These are phyloP conservation scores for Cephus pulcher DNA, from an alignment of 2,888 invertebrate species.

Conservation along the genomic window DNA sequence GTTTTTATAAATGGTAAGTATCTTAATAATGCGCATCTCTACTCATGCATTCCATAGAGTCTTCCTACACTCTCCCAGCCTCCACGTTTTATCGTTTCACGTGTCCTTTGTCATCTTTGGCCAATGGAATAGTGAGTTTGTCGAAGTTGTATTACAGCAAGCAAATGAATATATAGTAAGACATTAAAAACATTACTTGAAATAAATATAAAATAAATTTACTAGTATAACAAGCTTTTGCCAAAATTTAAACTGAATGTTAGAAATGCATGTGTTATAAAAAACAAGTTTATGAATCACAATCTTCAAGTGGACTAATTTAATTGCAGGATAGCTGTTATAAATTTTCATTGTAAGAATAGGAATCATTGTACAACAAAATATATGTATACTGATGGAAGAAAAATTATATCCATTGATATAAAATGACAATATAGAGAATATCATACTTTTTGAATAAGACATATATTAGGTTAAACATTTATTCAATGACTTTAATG, in stretches of 20 bases:
- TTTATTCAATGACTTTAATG: neutral
- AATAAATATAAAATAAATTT: neutral
- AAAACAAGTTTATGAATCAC: neutral
- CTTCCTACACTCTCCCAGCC: neutral
- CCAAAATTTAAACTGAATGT: neutral
- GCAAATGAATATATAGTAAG: neutral
- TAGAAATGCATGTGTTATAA: neutral
- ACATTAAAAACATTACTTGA: neutral
- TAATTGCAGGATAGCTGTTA: no score
- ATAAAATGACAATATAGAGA: neutral
- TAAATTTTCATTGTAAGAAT: no score
- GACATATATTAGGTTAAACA: neutral
- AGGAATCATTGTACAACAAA: no score
- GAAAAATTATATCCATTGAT: no score
- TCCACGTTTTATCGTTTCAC: neutral
- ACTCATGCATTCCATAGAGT: constrained; percentile 37
- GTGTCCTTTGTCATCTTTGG: neutral
- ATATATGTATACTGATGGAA: no score
- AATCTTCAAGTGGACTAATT: no score
- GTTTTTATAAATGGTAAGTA: constrained; percentile 45
- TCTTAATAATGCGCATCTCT: constrained; percentile 48
- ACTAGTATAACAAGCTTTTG: neutral
- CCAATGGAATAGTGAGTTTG: neutral
- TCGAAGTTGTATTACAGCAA: neutral
- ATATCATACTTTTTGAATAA: neutral